These are phyloP conservation scores for Protobothrops flavoviridis DNA, from an alignment of 2,113 vertebrate species.

Conservation along the genomic window DNA sequence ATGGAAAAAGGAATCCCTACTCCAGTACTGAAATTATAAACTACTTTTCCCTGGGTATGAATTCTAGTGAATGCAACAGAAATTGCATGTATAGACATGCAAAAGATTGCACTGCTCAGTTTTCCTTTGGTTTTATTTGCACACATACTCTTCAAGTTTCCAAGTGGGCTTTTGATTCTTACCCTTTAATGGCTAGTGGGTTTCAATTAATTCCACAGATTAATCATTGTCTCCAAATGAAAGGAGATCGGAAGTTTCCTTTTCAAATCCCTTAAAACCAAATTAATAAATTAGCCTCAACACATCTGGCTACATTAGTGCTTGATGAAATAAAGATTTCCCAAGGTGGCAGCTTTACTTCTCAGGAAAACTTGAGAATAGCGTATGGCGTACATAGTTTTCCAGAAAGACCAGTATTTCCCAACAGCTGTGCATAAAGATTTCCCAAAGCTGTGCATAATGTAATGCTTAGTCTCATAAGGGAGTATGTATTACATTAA, in stretches of 20 bases:
- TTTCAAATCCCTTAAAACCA: neutral
- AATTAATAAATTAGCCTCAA: fast-evolving
- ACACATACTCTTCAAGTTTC: neutral
- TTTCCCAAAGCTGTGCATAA: neutral
- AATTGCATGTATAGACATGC: neutral
- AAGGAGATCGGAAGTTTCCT: neutral
- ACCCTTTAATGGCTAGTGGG: neutral
- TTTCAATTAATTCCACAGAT: neutral
- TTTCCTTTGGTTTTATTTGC: neutral
- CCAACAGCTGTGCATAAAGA: conserved; percentile 16
- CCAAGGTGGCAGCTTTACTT: fast-evolving
- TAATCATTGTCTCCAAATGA: neutral
- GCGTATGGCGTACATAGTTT: neutral
- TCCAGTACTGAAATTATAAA: neutral
- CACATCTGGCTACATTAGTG: fast-evolving
- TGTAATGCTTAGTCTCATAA: neutral
- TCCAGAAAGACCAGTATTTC: neutral
- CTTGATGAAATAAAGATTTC: neutral
- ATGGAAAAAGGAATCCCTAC: neutral
- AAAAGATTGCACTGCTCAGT: neutral
- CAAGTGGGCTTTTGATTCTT: neutral
- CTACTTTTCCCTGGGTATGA: neutral
- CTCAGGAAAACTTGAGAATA: fast-evolving
- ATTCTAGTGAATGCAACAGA: neutral
- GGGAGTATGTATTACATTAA: conserved; percentile 19